These are phyloP conservation scores for Stylophora pistillata DNA, from an alignment of 64 coral and sea anemone genomes.

Conservation along the genomic window DNA sequence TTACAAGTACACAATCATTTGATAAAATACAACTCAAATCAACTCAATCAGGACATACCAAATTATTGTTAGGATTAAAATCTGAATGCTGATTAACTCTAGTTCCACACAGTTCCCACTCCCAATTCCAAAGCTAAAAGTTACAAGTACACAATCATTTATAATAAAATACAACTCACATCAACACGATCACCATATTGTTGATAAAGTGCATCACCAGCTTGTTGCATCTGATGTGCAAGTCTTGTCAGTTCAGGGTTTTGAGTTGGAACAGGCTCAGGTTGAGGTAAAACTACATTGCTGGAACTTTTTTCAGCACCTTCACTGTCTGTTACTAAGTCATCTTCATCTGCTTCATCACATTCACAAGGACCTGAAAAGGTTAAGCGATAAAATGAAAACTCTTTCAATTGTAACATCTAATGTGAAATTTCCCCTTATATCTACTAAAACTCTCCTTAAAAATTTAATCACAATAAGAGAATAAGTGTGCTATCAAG, in stretches of 20 bases:
- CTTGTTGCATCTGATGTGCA: constrained; percentile 47
- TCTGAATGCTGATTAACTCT: too few species aligned
- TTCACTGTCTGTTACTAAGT: constrained; percentile 26
- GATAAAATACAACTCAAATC: too few species aligned
- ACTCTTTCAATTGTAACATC: too few species aligned
- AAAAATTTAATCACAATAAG: too few species aligned
- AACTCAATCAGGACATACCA: too few species aligned
- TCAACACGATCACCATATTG: constrained; percentile 1
- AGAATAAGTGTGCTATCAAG: too few species aligned
- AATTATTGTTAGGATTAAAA: too few species aligned
- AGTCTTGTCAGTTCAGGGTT: constrained; percentile 24
- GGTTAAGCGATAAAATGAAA: background rate
- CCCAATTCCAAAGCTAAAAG: background rate
- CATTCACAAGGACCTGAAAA: background rate
- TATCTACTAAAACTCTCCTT: too few species aligned
- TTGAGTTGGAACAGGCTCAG: background rate
- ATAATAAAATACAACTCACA: background rate
- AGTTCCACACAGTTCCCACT: too few species aligned
- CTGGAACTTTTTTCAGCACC: background rate
- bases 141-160: background rate
- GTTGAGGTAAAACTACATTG: background rate
- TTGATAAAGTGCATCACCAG: constrained; percentile 41
- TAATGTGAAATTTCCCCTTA: too few species aligned
- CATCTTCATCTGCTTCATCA: constrained; percentile 29
- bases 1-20: too few species aligned